phyloP scores from a whole-genome alignment of 2,113 vertebrate species.

The Pterocles burchelli region DNA sequence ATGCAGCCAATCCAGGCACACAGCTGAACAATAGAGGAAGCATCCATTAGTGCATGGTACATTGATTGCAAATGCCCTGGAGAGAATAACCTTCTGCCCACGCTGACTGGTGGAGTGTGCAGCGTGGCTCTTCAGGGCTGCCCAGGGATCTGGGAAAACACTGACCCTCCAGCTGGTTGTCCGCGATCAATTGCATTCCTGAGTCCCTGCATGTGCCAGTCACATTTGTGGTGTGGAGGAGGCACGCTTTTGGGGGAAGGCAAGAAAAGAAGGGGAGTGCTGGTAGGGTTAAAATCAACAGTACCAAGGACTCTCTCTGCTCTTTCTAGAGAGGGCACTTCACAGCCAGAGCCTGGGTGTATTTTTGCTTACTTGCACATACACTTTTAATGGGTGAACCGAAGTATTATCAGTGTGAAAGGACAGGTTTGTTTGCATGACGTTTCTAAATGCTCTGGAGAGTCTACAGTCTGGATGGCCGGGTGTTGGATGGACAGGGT shows the following conservation, averaged over 20 bases:
- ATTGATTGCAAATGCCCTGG: constrained; percentile 49
- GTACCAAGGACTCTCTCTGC: not conserved
- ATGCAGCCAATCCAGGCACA: constrained; percentile 51
- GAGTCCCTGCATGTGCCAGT: not conserved
- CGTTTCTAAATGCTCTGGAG: not conserved
- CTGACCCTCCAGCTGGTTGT: constrained; percentile 16
- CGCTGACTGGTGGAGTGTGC: constrained; percentile 49
- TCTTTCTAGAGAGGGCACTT: not conserved
- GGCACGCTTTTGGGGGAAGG: not conserved
- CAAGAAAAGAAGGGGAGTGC: not conserved
- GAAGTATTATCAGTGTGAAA: not conserved
- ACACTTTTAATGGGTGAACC: not conserved
- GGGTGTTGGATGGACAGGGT: not conserved
- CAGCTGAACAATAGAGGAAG: constrained; percentile 44
- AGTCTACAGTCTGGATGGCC: not conserved
- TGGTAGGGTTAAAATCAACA: not conserved
- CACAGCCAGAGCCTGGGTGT: not conserved
- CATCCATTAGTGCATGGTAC: constrained; percentile 52
- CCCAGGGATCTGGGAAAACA: constrained; percentile 31
- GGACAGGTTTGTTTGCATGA: not conserved
- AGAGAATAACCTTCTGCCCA: constrained; percentile 68
- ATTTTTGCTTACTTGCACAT: not conserved
- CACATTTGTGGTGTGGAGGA: not conserved
- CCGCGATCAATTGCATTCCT: not conserved
- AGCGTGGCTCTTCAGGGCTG: not conserved